Evolutionary conservation across 35 echinoderm and acorn worm genomes (phyloP).

Genomic region (Ophiothrix spiculata): DNA sequence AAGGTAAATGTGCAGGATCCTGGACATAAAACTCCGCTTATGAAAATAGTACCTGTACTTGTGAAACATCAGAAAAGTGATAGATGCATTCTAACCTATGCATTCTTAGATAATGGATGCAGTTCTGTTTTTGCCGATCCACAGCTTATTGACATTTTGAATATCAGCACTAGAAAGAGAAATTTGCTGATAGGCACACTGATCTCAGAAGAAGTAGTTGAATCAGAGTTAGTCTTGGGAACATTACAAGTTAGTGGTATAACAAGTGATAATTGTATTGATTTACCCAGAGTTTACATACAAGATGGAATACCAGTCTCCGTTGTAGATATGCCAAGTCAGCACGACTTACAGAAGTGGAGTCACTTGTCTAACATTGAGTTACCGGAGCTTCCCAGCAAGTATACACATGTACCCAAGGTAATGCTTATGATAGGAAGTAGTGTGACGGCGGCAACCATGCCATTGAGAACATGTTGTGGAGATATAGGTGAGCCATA

Average conservation of each 20-base stretch:
- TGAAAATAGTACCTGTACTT: background rate
- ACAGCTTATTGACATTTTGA: background rate
- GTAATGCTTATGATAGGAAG: slow-evolving; percentile 56
- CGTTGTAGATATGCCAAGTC: background rate
- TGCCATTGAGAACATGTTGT: slow-evolving; percentile 29
- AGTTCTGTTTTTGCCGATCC: slow-evolving; percentile 12
- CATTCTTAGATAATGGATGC: slow-evolving; percentile 17
- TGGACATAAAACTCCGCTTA: background rate
- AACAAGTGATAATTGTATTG: background rate
- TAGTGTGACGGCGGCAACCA: slow-evolving; percentile 44
- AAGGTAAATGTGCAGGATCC: background rate
- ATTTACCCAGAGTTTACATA: slow-evolving; percentile 5
- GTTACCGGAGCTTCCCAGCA: background rate
- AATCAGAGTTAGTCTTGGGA: background rate
- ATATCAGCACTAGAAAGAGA: background rate
- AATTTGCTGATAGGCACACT: background rate
- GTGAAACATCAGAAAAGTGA: background rate
- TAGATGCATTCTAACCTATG: background rate
- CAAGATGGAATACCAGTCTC: slow-evolving; percentile 20
- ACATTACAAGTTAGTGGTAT: slow-evolving; percentile 9
- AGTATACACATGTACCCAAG: background rate
- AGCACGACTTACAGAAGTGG: background rate
- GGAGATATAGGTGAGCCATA: slow-evolving; percentile 29
- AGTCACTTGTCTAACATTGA: background rate
- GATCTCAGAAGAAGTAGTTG: background rate